phyloP scores from a whole-genome alignment of 2,113 vertebrate species.

The Montifringilla adamsi region DNA sequence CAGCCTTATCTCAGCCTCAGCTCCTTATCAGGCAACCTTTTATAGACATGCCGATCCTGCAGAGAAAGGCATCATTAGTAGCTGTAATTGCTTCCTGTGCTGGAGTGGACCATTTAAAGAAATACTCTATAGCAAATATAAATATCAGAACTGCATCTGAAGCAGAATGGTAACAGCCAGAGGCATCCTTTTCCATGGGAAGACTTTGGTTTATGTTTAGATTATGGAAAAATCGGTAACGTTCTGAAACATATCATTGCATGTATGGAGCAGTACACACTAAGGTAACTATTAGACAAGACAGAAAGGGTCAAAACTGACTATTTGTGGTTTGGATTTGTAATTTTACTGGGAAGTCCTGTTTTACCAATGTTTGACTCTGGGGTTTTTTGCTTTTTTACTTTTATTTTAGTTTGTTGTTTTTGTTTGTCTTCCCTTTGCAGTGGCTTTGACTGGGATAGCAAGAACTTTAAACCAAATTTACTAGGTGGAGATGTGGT shows the following conservation, averaged over 20 bases:
- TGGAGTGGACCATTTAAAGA: neutral
- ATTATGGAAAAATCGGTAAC: neutral
- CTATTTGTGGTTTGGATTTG: neutral
- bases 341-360: neutral
- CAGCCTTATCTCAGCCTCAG: neutral
- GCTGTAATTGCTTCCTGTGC: conserved; percentile 5
- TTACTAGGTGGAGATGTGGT: neutral
- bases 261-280: neutral
- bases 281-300: neutral
- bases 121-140: neutral
- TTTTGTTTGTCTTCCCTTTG: neutral
- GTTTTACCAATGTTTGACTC: rapidly evolving
- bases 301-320: neutral
- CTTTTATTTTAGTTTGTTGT: neutral
- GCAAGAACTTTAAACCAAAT: neutral
- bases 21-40: conserved; percentile 9
- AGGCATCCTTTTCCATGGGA: neutral
- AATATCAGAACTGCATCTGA: neutral
- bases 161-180: neutral
- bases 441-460: neutral
- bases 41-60: neutral
- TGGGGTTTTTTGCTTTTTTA: neutral
- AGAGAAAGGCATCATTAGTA: neutral
- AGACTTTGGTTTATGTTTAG: neutral
- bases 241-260: neutral